Conservation (phyloP, 2,888 invertebrate genomes). For the Ochropleura leucogaster region DNA sequence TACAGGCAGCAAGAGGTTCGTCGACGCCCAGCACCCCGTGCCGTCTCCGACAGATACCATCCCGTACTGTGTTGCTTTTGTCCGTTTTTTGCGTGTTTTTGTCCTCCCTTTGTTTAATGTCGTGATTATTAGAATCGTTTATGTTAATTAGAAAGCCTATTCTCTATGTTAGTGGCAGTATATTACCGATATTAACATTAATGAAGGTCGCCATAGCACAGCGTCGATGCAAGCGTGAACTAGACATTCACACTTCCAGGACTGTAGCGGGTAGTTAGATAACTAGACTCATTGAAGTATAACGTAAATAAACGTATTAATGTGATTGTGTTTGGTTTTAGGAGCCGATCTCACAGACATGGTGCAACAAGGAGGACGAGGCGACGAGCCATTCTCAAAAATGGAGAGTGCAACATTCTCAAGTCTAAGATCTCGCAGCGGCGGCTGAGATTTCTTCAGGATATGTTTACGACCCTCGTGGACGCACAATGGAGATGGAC, state of each 20-base stretch:
- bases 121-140: conserved; percentile 71
- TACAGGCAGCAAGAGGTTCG: conserved; percentile 88
- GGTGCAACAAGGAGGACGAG: conserved; percentile 93
- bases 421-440: conserved; percentile 96
- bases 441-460: conserved; percentile 94
- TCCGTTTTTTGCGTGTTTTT: conserved; percentile 73
- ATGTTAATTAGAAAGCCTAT: conserved; percentile 76
- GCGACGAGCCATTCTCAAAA: conserved; percentile 97
- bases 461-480: conserved; percentile 96
- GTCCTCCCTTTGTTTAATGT: conserved; percentile 66
- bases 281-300: conserved; percentile 74
- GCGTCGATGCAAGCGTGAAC: conserved; percentile 80
- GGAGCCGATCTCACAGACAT: conserved; percentile 93
- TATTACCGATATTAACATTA: conserved; percentile 85
- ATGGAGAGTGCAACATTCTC: conserved; percentile 98
- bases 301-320: conserved; percentile 69
- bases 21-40: conserved; percentile 81
- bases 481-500: conserved; percentile 98
- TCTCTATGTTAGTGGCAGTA: conserved; percentile 72
- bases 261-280: conserved; percentile 70
- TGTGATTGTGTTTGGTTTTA: conserved; percentile 83
- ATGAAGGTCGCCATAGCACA: conserved; percentile 80
- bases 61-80: conserved; percentile 87
- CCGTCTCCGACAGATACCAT: conserved; percentile 82
- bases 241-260: conserved; percentile 81